Conservation (phyloP, 2,888 invertebrate species). For the Luperina testacea region DNA sequence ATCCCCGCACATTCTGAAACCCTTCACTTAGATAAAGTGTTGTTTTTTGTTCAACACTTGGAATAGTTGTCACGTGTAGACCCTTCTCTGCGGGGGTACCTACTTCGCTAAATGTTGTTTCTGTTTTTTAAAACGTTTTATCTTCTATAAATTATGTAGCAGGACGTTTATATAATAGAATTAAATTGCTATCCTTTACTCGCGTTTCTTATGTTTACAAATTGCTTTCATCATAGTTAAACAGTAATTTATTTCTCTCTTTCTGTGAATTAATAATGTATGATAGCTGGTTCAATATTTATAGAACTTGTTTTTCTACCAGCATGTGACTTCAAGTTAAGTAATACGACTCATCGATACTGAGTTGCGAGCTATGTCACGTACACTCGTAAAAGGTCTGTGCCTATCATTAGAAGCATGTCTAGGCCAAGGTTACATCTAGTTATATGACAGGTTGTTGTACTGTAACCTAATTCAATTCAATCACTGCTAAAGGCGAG, state of each 20-base stretch:
- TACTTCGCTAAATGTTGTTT: constrained; percentile 58
- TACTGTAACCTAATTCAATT: constrained; percentile 53
- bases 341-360: constrained; percentile 55
- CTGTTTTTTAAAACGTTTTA: constrained; percentile 57
- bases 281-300: constrained; percentile 1
- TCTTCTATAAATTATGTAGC: constrained; percentile 51
- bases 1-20: constrained; percentile 75
- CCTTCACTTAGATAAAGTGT: constrained; percentile 79
- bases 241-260: not conserved
- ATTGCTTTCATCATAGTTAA: constrained; percentile 10
- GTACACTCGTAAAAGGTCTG: constrained; percentile 58
- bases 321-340: constrained; percentile 52
- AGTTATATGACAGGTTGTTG: constrained; percentile 55
- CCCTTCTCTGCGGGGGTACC: constrained; percentile 64
- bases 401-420: constrained; percentile 48
- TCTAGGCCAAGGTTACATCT: constrained; percentile 68
- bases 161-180: constrained; percentile 3
- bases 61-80: constrained; percentile 75
- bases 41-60: constrained; percentile 75
- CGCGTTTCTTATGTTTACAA: constrained; percentile 21
- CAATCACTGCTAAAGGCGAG: constrained; percentile 53
- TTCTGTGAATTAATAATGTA: not conserved
- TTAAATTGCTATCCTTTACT: constrained; percentile 15
- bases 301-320: constrained; percentile 27
- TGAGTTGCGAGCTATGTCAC: constrained; percentile 59